Evolutionary conservation across 2,113 vertebrate genomes (phyloP).

Genomic region (Tapirus terrestris): DNA sequence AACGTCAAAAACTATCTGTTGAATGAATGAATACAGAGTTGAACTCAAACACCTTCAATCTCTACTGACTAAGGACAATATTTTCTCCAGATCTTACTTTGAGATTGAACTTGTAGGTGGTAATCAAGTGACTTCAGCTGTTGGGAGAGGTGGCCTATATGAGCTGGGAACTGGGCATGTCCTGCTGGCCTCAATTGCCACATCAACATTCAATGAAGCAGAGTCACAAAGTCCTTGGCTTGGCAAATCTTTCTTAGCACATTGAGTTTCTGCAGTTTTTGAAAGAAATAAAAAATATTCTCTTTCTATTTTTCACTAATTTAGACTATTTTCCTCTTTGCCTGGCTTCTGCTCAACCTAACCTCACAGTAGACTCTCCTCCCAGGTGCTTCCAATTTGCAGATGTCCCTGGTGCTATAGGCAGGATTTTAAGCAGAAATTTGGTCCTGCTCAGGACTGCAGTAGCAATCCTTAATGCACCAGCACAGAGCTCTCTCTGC

Average conservation of each 20-base stretch:
- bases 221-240: not conserved
- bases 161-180: not conserved
- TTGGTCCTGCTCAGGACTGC: not conserved
- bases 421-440: not conserved
- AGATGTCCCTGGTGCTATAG: not conserved
- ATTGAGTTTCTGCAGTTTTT: not conserved
- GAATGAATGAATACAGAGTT: not conserved
- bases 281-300: not conserved
- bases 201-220: not conserved
- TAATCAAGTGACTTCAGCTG: not conserved
- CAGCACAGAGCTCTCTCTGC: not conserved
- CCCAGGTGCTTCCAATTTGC: conserved; percentile 4
- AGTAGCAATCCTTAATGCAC: not conserved
- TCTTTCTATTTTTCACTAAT: not conserved
- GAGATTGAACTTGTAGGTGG: not conserved
- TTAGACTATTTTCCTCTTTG: not conserved
- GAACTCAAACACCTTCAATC: not conserved
- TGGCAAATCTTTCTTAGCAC: not conserved
- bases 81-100: conserved; percentile 24
- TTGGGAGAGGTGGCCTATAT: not conserved
- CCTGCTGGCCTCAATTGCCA: conserved; percentile 40
- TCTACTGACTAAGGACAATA: not conserved
- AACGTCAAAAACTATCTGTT: not conserved
- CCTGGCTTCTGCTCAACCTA: not conserved
- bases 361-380: not conserved